Conservation (phyloP, 1,140 invertebrate species). For the Leptestheria dahalacensis region DNA sequence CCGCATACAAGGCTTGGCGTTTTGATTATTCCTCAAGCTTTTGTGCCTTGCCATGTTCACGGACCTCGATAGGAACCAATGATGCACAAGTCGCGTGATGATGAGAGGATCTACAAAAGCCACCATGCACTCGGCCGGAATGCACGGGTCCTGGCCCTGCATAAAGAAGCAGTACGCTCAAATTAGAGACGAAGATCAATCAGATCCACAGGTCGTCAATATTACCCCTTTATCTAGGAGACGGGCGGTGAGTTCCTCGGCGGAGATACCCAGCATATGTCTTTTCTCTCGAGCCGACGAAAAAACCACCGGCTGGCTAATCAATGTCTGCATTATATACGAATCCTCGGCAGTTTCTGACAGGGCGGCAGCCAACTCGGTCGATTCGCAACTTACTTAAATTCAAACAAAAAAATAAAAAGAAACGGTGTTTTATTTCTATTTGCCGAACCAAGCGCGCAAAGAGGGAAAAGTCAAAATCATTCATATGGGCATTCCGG, state of each 20-base stretch:
- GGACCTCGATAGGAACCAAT: slow-evolving; percentile 6
- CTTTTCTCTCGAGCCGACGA: background rate
- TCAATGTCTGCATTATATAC: background rate
- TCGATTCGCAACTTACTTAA: background rate
- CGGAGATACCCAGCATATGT: background rate
- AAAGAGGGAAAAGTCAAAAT: too few relatives aligned
- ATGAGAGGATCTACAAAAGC: slow-evolving; percentile 7
- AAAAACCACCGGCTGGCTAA: background rate
- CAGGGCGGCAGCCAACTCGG: background rate
- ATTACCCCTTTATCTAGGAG: background rate
- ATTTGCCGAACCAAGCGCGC: too few relatives aligned
- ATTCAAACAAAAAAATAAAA: background rate
- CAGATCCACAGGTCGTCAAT: too few relatives aligned
- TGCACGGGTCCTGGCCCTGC: background rate
- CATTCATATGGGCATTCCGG: too few relatives aligned
- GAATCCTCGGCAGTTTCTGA: background rate
- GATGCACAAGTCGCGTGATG: background rate
- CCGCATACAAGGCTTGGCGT: background rate
- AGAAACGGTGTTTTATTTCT: too few relatives aligned
- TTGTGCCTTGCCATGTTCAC: background rate
- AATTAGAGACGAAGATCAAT: too few relatives aligned
- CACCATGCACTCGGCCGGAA: background rate
- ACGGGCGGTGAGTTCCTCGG: background rate
- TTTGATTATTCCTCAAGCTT: background rate
- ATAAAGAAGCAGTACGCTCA: too few relatives aligned